These are phyloP conservation scores for Neomonachus schauinslandi DNA, from an alignment of 2,113 vertebrate genomes.

Conservation along the genomic window DNA sequence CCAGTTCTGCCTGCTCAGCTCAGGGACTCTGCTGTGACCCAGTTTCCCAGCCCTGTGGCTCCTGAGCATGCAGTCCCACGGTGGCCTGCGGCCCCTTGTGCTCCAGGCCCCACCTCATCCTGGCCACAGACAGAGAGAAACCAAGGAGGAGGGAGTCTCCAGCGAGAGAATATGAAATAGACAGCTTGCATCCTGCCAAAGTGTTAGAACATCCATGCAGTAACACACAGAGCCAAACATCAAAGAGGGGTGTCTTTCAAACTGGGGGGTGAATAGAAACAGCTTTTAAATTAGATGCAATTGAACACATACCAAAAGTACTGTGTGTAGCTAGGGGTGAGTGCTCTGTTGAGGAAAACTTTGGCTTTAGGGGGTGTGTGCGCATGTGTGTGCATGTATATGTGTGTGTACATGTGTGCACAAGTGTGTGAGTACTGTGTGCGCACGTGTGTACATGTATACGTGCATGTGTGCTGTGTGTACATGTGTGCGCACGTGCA, in stretches of 20 bases:
- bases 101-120: background rate
- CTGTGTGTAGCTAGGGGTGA: too few species aligned
- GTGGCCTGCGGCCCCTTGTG: fast-evolving
- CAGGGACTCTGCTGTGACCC: conserved; percentile 30
- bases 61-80: background rate
- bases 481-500: too few species aligned
- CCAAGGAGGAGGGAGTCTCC: background rate
- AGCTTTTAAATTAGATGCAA: background rate
- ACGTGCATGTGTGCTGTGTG: background rate
- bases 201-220: background rate
- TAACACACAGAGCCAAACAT: background rate
- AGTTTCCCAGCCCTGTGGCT: background rate
- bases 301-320: background rate
- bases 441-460: background rate
- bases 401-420: too few species aligned
- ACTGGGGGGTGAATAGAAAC: background rate
- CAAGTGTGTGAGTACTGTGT: too few species aligned
- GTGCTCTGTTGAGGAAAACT: background rate
- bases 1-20: background rate
- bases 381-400: background rate
- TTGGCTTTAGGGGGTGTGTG: background rate
- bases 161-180: background rate
- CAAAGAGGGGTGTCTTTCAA: background rate
- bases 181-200: fast-evolving
- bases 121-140: background rate